A percentile compares a stretch with the other conserved stretches of the same genome.
These are phyloP conservation scores for Leontopithecus rosalia DNA, from an alignment of 2,797 vertebrate genomes.

Conservation along the genomic window DNA sequence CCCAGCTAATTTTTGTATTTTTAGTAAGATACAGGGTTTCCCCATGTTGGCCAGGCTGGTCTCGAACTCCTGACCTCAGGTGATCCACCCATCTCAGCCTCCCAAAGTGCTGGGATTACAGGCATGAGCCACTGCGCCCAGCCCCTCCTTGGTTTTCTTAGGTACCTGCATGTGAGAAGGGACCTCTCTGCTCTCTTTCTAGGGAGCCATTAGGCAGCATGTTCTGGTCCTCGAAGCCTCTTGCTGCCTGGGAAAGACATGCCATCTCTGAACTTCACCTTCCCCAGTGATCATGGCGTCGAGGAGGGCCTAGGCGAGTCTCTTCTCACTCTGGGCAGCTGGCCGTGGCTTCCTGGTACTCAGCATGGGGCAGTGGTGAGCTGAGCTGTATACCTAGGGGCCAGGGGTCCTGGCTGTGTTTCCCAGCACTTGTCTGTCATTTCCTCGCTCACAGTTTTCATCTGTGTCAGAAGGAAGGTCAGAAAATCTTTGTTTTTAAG, in stretches of 20 bases:
- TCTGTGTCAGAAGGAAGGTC: neutral
- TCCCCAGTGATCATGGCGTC: neutral
- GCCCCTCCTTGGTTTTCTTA: neutral
- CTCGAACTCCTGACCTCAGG: too few species aligned
- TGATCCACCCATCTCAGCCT: too few species aligned
- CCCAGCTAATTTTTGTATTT: too few species aligned
- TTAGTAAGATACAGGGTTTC: too few species aligned
- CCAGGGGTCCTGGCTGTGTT: too few species aligned
- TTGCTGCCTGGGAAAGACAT: neutral
- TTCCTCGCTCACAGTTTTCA: too few species aligned
- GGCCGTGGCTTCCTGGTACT: neutral
- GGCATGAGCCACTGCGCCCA: accelerated
- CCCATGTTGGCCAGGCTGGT: too few species aligned
- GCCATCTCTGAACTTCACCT: neutral
- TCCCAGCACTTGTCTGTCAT: too few species aligned
- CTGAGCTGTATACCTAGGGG: neutral
- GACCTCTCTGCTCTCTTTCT: neutral
- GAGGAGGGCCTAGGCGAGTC: neutral
- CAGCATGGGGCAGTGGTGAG: accelerated
- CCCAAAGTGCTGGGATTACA: too few species aligned
- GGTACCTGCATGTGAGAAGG: neutral
- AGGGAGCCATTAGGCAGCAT: neutral
- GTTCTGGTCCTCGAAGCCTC: neutral
- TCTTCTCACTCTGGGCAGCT: neutral
- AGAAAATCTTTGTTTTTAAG: neutral